A percentile compares a stretch with the other conserved stretches of the same genome.
These are phyloP conservation scores for Mobula hypostoma DNA, from an alignment of 2,113 vertebrate species.

Conservation along the genomic window DNA sequence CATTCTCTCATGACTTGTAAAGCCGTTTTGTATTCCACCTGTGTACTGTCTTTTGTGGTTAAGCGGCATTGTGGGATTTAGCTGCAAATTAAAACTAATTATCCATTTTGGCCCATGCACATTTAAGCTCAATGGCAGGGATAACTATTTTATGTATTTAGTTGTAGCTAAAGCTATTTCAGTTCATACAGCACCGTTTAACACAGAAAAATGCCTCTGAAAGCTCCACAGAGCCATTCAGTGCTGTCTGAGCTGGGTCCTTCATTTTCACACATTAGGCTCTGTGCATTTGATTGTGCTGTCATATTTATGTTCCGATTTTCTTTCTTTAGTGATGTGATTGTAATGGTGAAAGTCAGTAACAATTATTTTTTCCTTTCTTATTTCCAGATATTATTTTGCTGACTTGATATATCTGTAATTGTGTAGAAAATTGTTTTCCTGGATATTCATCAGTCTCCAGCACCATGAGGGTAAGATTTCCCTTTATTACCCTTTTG, in stretches of 20 bases:
- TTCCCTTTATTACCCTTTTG: not conserved
- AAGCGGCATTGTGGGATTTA: not conserved
- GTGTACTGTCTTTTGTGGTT: not conserved
- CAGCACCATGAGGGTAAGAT: constrained; percentile 19
- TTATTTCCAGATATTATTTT: constrained; percentile 5
- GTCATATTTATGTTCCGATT: not conserved
- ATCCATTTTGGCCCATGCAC: not conserved
- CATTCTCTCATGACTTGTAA: not conserved
- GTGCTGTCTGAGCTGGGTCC: not conserved
- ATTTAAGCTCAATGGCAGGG: not conserved
- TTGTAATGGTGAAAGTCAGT: not conserved
- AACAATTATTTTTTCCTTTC: not conserved
- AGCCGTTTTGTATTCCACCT: not conserved
- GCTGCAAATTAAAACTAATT: not conserved
- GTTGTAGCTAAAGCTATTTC: not conserved
- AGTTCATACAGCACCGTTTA: not conserved
- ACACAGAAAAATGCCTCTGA: not conserved
- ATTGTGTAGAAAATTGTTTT: not conserved
- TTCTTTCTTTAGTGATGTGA: not conserved
- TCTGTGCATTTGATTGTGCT: not conserved
- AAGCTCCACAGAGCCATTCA: not conserved
- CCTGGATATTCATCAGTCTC: not conserved
- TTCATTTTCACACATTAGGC: not conserved
- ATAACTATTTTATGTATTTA: not conserved
- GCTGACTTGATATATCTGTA: not conserved